Conservation (phyloP, 2,113 vertebrate genomes). For the Chaetorhynchus papuensis region DNA sequence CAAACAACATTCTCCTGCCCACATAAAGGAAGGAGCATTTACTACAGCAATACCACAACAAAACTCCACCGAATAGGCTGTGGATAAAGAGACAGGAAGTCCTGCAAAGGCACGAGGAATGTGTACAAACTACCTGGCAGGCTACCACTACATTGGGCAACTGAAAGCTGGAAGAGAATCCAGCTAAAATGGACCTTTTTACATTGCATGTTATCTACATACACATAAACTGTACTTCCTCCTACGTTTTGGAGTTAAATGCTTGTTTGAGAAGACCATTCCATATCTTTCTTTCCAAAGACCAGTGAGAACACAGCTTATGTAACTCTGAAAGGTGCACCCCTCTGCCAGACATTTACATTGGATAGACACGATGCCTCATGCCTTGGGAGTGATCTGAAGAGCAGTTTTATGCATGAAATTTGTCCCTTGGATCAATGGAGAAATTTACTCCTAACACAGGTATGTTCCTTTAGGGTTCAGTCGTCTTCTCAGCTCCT, state of each 20-base stretch:
- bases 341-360: neutral
- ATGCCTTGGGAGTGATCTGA: neutral
- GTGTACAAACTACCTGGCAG: neutral
- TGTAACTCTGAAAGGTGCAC: neutral
- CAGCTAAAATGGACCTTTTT: neutral
- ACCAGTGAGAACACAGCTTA: neutral
- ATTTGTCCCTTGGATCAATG: neutral
- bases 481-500: neutral
- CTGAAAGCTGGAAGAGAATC: neutral
- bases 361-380: accelerated
- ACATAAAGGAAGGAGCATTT: neutral
- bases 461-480: neutral
- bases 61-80: neutral
- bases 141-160: neutral
- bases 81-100: neutral
- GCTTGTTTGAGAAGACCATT: neutral
- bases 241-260: neutral
- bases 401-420: neutral
- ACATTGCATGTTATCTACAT: neutral
- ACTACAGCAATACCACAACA: neutral
- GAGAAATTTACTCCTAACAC: neutral
- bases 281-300: neutral
- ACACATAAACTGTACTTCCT: neutral
- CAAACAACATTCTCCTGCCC: neutral
- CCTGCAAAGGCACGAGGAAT: neutral